Evolutionary conservation across 1,140 invertebrate genomes (phyloP).

Genomic region (Drosophila repletoides): DNA sequence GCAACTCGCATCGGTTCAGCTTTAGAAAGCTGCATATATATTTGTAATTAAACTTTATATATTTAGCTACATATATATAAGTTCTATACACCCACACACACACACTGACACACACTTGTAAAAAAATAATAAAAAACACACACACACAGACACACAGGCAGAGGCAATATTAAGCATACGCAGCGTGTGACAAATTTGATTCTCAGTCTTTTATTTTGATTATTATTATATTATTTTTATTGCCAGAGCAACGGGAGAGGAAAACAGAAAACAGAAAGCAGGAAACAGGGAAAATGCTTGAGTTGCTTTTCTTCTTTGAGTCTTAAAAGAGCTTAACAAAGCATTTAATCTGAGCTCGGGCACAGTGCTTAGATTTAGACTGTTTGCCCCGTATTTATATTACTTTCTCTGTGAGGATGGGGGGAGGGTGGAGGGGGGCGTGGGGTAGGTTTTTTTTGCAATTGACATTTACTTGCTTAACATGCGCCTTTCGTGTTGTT

Average conservation of each 20-base stretch:
- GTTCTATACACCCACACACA: too few species aligned
- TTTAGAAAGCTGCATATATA: too few species aligned
- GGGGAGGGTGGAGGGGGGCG: too few species aligned
- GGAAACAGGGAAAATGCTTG: slow-evolving; percentile 27
- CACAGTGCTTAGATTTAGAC: slow-evolving; percentile 19
- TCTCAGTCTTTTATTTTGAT: slow-evolving; percentile 46
- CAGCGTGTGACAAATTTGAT: slow-evolving; percentile 50
- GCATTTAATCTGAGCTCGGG: slow-evolving; percentile 65
- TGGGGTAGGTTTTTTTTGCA: slow-evolving; percentile 47
- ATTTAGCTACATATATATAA: too few species aligned
- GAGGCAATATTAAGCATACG: slow-evolving; percentile 44
- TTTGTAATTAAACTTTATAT: too few species aligned
- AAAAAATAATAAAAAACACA: slow-evolving; percentile 16
- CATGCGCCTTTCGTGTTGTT: slow-evolving; percentile 40
- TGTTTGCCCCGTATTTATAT: slow-evolving; percentile 15
- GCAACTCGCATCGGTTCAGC: too few species aligned
- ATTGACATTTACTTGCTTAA: slow-evolving; percentile 77
- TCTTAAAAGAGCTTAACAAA: slow-evolving; percentile 67
- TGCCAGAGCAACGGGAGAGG: background rate
- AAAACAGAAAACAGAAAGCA: background rate
- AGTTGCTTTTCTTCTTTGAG: slow-evolving; percentile 26
- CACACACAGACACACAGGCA: too few species aligned
- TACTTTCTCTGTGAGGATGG: slow-evolving; percentile 34
- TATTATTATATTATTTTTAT: too few species aligned
- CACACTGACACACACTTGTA: background rate